Evolutionary conservation across 2,797 vertebrate genomes (phyloP).

Genomic region (Syndactyla subalaris): DNA sequence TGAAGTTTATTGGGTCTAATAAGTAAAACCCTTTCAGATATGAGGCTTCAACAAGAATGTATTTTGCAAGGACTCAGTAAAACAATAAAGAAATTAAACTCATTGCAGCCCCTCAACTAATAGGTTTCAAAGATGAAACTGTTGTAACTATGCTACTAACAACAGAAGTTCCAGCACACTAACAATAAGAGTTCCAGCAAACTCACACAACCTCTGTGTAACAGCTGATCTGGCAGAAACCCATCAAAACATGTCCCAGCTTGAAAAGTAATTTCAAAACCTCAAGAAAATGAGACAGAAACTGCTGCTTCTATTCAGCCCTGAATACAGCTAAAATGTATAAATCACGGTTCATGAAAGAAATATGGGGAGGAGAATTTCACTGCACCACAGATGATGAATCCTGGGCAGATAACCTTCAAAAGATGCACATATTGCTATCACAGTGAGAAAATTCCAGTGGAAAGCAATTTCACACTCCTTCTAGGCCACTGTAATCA

Average conservation of each 20-base stretch:
- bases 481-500: background rate
- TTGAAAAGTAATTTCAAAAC: constrained; percentile 34
- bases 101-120: background rate
- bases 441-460: constrained; percentile 22
- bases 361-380: constrained; percentile 33
- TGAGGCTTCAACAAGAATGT: background rate
- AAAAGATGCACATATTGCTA: background rate
- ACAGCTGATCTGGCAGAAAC: background rate
- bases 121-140: background rate
- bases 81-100: background rate
- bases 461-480: constrained; percentile 43
- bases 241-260: background rate
- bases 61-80: background rate
- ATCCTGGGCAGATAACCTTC: constrained; percentile 25
- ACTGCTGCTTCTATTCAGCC: background rate
- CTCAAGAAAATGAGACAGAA: constrained; percentile 7
- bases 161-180: background rate
- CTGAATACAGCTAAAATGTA: constrained; percentile 7
- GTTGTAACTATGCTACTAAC: background rate
- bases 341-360: constrained; percentile 35
- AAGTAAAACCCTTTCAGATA: background rate
- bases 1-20: background rate
- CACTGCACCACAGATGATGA: background rate
- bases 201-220: background rate
- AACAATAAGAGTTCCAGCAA: background rate